Percentiles rank a stretch among this genome's conserved stretches.
Conservation (phyloP, 2,888 invertebrate species). For the Melanchra persicariae region DNA sequence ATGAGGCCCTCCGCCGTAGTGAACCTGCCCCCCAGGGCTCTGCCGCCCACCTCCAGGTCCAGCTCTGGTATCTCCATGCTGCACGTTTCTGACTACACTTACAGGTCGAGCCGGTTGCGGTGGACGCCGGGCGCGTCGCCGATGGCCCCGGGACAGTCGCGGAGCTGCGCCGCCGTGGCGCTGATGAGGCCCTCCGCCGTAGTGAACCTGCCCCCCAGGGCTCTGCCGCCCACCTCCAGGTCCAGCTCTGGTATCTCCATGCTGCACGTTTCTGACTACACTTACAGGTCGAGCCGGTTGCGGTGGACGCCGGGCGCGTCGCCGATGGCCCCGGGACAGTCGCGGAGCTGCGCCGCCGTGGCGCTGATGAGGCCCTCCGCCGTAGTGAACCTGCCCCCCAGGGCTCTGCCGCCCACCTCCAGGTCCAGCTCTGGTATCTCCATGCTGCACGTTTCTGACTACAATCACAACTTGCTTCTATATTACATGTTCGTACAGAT, state of each 20-base stretch:
- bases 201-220: constrained; percentile 94
- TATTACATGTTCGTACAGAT: background rate
- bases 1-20: too few species aligned
- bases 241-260: constrained; percentile 95
- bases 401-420: constrained; percentile 95
- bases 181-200: constrained; percentile 75
- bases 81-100: too few species aligned
- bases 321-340: constrained; percentile 92
- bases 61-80: too few species aligned
- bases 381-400: constrained; percentile 93
- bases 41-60: too few species aligned
- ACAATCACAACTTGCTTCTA: constrained; percentile 12
- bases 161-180: constrained; percentile 94
- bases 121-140: constrained; percentile 92
- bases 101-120: constrained; percentile 86
- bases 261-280: constrained; percentile 86
- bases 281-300: constrained; percentile 73
- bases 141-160: constrained; percentile 92
- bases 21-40: too few species aligned
- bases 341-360: constrained; percentile 94
- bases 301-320: constrained; percentile 89
- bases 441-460: constrained; percentile 88
- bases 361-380: constrained; percentile 86
- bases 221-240: constrained; percentile 95
- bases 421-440: constrained; percentile 95